A percentile compares a stretch with the other conserved stretches of the same genome.
Evolutionary conservation across 2,797 vertebrate species (phyloP).

Genomic region (Gymnothorax reevesii): DNA sequence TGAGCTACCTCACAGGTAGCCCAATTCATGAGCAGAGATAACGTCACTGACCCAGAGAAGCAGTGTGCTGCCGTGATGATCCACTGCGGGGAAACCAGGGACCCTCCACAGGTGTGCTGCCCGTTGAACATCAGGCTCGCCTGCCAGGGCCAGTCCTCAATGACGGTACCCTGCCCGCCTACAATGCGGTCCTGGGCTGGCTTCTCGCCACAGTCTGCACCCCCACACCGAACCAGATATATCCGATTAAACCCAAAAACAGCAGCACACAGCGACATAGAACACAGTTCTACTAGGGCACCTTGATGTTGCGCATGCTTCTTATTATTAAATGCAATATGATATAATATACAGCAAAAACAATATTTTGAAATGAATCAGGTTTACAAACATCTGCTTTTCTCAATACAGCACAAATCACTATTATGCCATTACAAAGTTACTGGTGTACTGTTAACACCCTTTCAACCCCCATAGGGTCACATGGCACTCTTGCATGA

Average conservation of each 20-base stretch:
- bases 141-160: slow-evolving; percentile 89
- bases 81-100: slow-evolving; percentile 78
- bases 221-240: slow-evolving; percentile 10
- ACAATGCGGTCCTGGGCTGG: slow-evolving; percentile 71
- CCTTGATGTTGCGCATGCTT: background rate
- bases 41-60: slow-evolving; percentile 75
- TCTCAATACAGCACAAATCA: background rate
- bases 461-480: no score
- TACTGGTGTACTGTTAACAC: background rate
- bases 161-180: slow-evolving; percentile 72
- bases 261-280: background rate
- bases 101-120: slow-evolving; percentile 86
- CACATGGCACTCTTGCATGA: no score
- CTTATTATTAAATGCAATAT: background rate
- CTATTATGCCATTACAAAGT: background rate
- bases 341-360: background rate
- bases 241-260: background rate
- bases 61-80: slow-evolving; percentile 88
- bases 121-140: slow-evolving; percentile 81
- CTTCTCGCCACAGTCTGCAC: slow-evolving; percentile 75
- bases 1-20: no score
- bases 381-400: background rate
- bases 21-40: background rate
- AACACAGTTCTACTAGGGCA: background rate
- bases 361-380: background rate